Conservation (phyloP, 2,888 invertebrate species). For the Oscheius sp. region DNA sequence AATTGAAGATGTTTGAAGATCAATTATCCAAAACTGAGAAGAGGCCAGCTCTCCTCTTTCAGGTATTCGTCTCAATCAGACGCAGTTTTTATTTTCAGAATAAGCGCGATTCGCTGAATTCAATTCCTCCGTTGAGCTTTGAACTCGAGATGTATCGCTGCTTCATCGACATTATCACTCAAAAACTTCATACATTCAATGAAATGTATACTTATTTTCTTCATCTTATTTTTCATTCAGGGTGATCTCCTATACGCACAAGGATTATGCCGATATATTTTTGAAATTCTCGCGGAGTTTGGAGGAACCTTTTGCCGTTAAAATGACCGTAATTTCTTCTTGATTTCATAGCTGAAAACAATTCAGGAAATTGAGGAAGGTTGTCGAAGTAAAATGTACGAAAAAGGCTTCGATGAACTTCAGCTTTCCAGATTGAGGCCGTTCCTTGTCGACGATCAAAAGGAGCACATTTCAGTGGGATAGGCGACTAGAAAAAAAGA, state of each 20-base stretch:
- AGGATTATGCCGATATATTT: conserved; percentile 61
- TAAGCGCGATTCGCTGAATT: neutral
- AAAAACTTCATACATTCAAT: conserved; percentile 17
- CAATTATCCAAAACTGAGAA: conserved; percentile 4
- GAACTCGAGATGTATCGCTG: conserved; percentile 24
- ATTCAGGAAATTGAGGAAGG: conserved; percentile 52
- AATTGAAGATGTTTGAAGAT: neutral
- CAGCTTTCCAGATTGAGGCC: conserved; percentile 41
- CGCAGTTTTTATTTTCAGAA: neutral
- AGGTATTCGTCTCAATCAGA: neutral
- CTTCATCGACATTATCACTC: neutral
- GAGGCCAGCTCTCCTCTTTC: neutral
- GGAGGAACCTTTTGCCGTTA: conserved; percentile 52
- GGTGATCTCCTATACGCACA: conserved; percentile 39
- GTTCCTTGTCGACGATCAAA: conserved; percentile 52
- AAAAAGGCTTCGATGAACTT: conserved; percentile 41
- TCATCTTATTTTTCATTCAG: conserved; percentile 25
- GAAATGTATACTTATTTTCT: neutral
- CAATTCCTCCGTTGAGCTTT: conserved; percentile 3
- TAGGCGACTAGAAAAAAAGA: neutral
- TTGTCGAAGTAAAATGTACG: conserved; percentile 50
- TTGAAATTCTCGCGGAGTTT: conserved; percentile 47
- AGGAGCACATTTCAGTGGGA: conserved; percentile 55
- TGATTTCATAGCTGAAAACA: neutral
- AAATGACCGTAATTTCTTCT: conserved; percentile 38